Base-by-base conservation (phyloP, 2,797 vertebrate genomes). In the Acanthurus tractus region DNA sequence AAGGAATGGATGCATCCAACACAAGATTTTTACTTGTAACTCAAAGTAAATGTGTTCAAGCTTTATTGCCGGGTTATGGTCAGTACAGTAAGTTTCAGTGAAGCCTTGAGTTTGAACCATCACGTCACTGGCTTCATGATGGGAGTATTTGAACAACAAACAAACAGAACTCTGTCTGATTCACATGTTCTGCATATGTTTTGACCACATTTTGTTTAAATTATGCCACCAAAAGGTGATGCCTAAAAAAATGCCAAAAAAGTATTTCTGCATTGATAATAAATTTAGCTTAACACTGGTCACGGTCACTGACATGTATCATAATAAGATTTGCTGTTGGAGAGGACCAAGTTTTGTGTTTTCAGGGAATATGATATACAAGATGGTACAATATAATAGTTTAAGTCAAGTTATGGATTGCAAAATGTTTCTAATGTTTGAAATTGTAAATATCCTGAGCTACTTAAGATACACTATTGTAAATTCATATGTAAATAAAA, bases 41-140 rank as follows among this genome's bases (percentile, higher is more conserved):
- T 58, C 10, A 23, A n/a, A 20, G 13, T 18, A 13, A 20, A 63
- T 20, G 13, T 29, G 53, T 5, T 55, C 18, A 11, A 70, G 20
- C 29, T 70, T 42, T 11, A 55, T 53, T 66, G 25, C 15, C 44
- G 38, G 22, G 6, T 44, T 45, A 17, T 15, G 23, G 29, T 29
- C 3, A 29, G 2, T 29, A 29, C 29, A 29, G 4, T 29, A 29
- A 29, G 54, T 40, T 54, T 58, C 10, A 12, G 6, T 42, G 7
- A 14, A 38, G 40, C 40, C 22, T 15, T 42, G 15, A 17, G 8
- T 74, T 70, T 53, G 20, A 23, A 59, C 42, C 52, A 34, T 70
- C 20, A 36, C 20, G 42, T 58, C 15, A 45, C 3, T 25, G 1
- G 0, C 45, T 53, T 29, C 10, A 45, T 34, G 13, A 63, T n/a